phyloP scores from a whole-genome alignment of 2,797 vertebrate species.

The Luscinia megarhynchos region DNA sequence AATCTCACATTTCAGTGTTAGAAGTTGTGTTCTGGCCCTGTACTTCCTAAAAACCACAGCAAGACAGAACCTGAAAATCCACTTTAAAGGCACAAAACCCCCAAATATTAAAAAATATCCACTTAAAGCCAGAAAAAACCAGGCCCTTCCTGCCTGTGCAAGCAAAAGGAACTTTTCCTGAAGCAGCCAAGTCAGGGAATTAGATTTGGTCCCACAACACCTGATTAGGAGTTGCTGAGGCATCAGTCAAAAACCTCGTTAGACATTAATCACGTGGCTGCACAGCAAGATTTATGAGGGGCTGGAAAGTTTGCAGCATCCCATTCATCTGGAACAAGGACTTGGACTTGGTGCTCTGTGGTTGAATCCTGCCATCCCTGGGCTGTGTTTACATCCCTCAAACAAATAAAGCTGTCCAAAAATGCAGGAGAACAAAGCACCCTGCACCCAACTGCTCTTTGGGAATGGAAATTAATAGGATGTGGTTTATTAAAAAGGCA shows the following conservation, averaged over 20 bases:
- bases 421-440: background rate
- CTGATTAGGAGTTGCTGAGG: conserved; percentile 33
- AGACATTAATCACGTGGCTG: conserved; percentile 27
- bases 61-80: too few species aligned
- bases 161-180: background rate
- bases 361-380: background rate
- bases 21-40: too few species aligned
- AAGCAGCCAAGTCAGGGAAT: background rate
- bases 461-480: background rate
- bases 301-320: conserved; percentile 19
- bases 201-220: background rate
- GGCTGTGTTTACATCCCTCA: background rate
- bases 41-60: too few species aligned
- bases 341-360: background rate
- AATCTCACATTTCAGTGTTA: too few species aligned
- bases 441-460: background rate
- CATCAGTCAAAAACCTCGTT: conserved; percentile 40
- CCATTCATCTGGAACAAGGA: conserved; percentile 27
- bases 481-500: background rate
- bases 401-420: background rate
- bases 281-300: conserved; percentile 44
- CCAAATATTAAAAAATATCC: background rate
- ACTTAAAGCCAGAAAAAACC: background rate
- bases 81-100: background rate
- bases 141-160: background rate